Evolutionary conservation across 1,140 invertebrate species (phyloP).

Genomic region (Chionoecetes opilio): DNA sequence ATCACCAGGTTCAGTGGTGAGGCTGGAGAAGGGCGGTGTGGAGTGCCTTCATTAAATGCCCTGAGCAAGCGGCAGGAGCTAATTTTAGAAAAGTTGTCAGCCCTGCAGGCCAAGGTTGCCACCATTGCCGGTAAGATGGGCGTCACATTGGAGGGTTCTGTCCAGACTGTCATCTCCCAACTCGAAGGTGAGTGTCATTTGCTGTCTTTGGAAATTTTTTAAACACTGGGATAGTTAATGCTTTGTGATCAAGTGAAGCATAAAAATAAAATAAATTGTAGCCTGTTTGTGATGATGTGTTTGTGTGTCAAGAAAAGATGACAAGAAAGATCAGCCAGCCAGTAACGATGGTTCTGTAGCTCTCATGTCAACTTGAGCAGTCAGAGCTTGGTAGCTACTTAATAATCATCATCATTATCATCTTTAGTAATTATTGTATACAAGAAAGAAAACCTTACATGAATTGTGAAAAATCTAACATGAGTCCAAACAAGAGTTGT

Average conservation of each 20-base stretch:
- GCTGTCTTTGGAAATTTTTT: neutral
- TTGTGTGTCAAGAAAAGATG: neutral
- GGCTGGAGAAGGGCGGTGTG: neutral
- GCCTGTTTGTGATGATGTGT: no score
- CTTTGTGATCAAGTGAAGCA: neutral
- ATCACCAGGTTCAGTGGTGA: slow-evolving; percentile 57
- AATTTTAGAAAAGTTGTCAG: slow-evolving; percentile 74
- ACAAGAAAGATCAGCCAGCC: neutral
- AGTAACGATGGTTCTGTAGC: no score
- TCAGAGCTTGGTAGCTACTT: no score
- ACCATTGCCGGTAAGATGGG: slow-evolving; percentile 73
- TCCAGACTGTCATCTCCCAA: slow-evolving; percentile 42
- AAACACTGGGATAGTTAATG: neutral
- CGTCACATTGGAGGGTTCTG: slow-evolving; percentile 68
- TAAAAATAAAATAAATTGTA: neutral
- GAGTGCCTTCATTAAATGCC: slow-evolving; percentile 57
- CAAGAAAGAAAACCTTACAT: no score
- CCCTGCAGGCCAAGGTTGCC: slow-evolving; percentile 74
- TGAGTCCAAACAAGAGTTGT: no score
- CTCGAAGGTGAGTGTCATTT: slow-evolving; percentile 60
- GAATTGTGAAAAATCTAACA: no score
- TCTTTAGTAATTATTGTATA: no score
- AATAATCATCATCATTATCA: no score
- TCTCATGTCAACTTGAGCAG: no score
- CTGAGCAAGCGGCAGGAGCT: slow-evolving; percentile 73